Conservation (phyloP, 2,797 vertebrate genomes). For the Clarias laeviceps region DNA sequence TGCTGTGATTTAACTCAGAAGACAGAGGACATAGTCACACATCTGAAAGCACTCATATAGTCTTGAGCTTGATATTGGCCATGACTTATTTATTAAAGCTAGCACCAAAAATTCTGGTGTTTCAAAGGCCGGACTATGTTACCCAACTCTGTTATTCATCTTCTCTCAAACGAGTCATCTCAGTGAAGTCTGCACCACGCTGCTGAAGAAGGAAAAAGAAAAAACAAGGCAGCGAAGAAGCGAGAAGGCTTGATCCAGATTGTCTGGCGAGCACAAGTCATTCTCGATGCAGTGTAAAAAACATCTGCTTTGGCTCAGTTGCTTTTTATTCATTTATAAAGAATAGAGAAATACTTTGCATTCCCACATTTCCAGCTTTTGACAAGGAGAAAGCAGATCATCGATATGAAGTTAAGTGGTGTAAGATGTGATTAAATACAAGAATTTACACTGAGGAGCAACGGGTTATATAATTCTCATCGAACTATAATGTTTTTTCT, state of each 20-base stretch:
- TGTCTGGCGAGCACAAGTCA: constrained; percentile 11
- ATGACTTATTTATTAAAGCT: constrained; percentile 8
- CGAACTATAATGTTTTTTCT: background rate
- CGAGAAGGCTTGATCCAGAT: constrained; percentile 31
- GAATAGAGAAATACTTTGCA: constrained; percentile 37
- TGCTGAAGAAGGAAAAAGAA: constrained; percentile 21
- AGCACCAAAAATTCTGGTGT: constrained; percentile 18
- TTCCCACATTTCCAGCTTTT: constrained; percentile 45
- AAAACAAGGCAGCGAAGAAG: constrained; percentile 14
- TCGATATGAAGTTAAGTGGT: constrained; percentile 31
- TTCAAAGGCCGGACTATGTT: constrained; percentile 44
- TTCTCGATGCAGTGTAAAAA: constrained; percentile 46
- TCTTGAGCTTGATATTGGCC: constrained; percentile 10
- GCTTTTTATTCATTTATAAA: constrained; percentile 44
- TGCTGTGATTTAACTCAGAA: constrained; percentile 18
- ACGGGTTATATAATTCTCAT: background rate
- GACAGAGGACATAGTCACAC: constrained; percentile 1
- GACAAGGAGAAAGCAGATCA: constrained; percentile 14
- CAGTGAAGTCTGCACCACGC: constrained; percentile 14
- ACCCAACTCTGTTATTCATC: constrained; percentile 12
- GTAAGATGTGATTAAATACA: constrained; percentile 26
- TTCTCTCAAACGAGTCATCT: constrained; percentile 22
- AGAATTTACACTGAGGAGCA: background rate
- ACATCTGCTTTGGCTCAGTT: constrained; percentile 54
- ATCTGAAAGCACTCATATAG: constrained; percentile 1